These are phyloP conservation scores for Perdita meconis DNA, from an alignment of 2,888 invertebrate species.

Conservation along the genomic window DNA sequence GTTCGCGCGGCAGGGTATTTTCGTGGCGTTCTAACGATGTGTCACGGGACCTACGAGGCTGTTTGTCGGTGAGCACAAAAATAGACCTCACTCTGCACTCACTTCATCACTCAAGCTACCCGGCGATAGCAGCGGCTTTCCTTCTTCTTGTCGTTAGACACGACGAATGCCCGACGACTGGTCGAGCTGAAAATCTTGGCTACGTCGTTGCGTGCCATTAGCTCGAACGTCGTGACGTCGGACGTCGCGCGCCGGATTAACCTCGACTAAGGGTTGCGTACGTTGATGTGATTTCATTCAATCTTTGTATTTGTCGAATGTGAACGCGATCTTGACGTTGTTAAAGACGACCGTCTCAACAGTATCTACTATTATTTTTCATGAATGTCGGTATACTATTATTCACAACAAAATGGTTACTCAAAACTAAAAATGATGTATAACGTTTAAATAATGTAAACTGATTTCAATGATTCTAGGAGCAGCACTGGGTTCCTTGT, in stretches of 20 bases:
- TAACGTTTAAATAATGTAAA: too few species aligned
- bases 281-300: slow-evolving; percentile 54
- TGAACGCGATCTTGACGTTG: slow-evolving; percentile 29
- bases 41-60: slow-evolving; percentile 79
- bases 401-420: too few species aligned
- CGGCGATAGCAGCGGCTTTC: slow-evolving; percentile 29
- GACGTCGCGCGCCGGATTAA: slow-evolving; percentile 75
- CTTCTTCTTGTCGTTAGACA: slow-evolving; percentile 55
- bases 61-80: slow-evolving; percentile 80
- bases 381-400: too few species aligned
- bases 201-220: slow-evolving; percentile 70
- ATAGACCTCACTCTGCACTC: slow-evolving; percentile 82
- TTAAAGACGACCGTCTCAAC: slow-evolving; percentile 2
- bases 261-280: slow-evolving; percentile 64
- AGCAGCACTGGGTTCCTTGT: too few species aligned
- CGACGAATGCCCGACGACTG: slow-evolving; percentile 66
- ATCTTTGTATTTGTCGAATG: slow-evolving; percentile 56
- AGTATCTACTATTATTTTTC: too few species aligned
- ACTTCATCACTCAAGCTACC: slow-evolving; percentile 78
- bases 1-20: slow-evolving; percentile 68
- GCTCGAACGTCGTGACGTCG: slow-evolving; percentile 72
- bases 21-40: slow-evolving; percentile 75
- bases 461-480: too few species aligned
- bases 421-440: too few species aligned
- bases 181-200: slow-evolving; percentile 72